Percentiles rank a stretch among this genome's conserved stretches.
Evolutionary conservation across 2,888 invertebrate genomes (phyloP).

Genomic region (Andrena bicolor): DNA sequence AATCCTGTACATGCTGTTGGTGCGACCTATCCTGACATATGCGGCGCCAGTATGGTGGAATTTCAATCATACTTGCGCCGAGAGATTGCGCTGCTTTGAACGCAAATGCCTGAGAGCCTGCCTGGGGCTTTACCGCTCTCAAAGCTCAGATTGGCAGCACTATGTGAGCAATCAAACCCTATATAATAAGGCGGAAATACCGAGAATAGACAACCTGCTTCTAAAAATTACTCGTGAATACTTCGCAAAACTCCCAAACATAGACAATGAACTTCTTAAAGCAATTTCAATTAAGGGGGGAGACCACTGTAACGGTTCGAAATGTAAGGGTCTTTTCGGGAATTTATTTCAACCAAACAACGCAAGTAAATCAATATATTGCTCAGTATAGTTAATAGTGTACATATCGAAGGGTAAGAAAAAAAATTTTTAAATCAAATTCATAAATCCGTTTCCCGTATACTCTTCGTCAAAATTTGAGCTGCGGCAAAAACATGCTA

Average conservation of each 20-base stretch:
- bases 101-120: not conserved
- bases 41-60: constrained; percentile 12
- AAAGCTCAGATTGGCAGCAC: not conserved
- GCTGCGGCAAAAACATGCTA: too few relatives aligned
- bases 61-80: not conserved
- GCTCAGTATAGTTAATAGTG: too few relatives aligned
- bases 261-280: not conserved
- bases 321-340: too few relatives aligned
- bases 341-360: too few relatives aligned
- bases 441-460: too few relatives aligned
- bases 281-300: not conserved
- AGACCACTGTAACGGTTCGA: too few relatives aligned
- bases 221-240: constrained; percentile 57
- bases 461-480: too few relatives aligned
- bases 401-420: too few relatives aligned
- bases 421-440: too few relatives aligned
- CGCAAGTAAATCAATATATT: too few relatives aligned
- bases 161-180: not conserved
- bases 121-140: not conserved
- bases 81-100: not conserved
- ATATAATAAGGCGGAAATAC: not conserved
- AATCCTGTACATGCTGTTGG: not conserved
- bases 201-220: not conserved
- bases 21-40: not conserved
- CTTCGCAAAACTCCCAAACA: constrained; percentile 41